Evolutionary conservation across 2,888 invertebrate genomes (phyloP).

Genomic region (Hydropsyche betteni): DNA sequence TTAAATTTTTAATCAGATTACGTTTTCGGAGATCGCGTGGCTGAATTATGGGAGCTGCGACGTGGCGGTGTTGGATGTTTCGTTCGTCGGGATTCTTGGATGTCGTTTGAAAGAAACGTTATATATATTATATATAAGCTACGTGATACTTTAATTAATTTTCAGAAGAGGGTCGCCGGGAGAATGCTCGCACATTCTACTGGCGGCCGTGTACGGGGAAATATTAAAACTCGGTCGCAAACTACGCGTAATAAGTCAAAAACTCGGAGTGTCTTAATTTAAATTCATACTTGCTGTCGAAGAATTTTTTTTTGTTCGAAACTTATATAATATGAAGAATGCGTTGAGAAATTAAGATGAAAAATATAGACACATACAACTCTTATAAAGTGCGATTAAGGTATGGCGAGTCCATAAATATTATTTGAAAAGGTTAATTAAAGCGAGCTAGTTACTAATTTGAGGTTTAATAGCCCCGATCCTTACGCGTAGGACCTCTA

Average conservation of each 20-base stretch:
- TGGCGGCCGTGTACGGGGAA: not conserved
- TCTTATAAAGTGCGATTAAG: not conserved
- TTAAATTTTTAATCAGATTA: not conserved
- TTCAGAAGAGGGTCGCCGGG: constrained; percentile 10
- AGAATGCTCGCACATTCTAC: not conserved
- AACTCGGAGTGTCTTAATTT: constrained; percentile 21
- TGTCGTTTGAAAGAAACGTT: constrained; percentile 26
- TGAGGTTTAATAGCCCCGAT: too few species aligned
- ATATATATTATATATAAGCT: constrained; percentile 18
- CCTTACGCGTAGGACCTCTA: too few species aligned
- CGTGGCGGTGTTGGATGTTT: constrained; percentile 18
- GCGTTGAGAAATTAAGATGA: not conserved
- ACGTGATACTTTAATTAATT: constrained; percentile 33
- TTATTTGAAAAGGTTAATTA: too few species aligned
- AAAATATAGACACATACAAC: not conserved
- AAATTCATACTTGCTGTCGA: constrained; percentile 15
- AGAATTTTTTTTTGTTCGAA: not conserved
- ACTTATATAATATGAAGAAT: too few species aligned
- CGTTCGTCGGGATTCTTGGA: constrained; percentile 13
- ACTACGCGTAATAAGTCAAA: constrained; percentile 18
- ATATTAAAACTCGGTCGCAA: constrained; percentile 15
- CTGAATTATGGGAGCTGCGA: not conserved
- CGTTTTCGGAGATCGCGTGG: not conserved
- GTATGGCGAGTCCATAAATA: too few species aligned
- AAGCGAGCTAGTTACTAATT: too few species aligned